These are phyloP conservation scores for Melopsittacus undulatus DNA, from an alignment of 2,797 vertebrate genomes.

Conservation along the genomic window DNA sequence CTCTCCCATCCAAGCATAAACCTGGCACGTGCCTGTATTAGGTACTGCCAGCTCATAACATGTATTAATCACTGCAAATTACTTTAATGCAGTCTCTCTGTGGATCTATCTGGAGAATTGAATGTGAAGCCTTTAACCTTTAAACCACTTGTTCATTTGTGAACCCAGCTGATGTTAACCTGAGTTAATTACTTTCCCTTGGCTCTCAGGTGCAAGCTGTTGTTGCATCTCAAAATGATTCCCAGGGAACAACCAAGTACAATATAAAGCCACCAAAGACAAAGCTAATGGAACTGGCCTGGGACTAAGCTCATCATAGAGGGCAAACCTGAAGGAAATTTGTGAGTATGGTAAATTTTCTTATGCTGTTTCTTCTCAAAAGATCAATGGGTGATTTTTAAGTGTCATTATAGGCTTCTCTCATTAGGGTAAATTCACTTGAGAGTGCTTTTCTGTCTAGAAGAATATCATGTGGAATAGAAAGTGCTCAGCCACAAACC, in stretches of 20 bases:
- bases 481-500: not conserved
- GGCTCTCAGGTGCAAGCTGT: not conserved
- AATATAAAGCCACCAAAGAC: accelerated
- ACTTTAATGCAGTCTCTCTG: accelerated
- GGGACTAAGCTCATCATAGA: not conserved
- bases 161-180: not conserved
- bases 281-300: not conserved
- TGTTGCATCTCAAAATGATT: not conserved
- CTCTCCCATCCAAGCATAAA: too few relatives aligned
- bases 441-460: not conserved
- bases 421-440: not conserved
- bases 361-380: not conserved
- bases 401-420: not conserved
- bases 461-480: not conserved
- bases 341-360: not conserved
- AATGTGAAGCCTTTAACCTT: not conserved
- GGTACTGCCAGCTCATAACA: not conserved
- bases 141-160: not conserved
- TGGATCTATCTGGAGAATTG: accelerated
- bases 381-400: not conserved
- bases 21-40: accelerated
- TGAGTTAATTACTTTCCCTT: not conserved
- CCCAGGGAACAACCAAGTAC: not conserved
- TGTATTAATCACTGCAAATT: not conserved
- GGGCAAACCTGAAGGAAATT: not conserved